Evolutionary conservation across 2,113 vertebrate genomes (phyloP), one percentile per base, ranked within the genome.

Genomic region (Mustelus asterias): DNA sequence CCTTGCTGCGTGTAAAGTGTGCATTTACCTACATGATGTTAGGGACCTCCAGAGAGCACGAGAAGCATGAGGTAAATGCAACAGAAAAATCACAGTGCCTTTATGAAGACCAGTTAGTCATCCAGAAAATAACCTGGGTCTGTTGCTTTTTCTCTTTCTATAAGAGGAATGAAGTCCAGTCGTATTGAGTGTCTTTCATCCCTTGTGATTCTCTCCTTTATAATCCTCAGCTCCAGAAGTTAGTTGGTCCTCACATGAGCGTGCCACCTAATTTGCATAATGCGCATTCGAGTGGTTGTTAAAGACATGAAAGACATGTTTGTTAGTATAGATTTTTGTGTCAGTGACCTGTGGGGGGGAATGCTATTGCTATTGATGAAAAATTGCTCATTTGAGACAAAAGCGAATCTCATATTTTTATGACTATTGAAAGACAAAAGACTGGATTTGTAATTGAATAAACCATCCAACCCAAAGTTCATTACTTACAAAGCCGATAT

Each of bases 271-370:
- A 48, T 94, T 65, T 65, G 16, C 29, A 24, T 89, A 58, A 89
- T 89, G 48, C 8, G 58, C 24, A 29, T 89, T 89, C 10, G 48
- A 89, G 58, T 63, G 14, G 54, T n/a, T 63, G 13, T 33, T 63
- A 63, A 92, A 60, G 58, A 29, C 58, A 92, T 14, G 5, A 92
- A n/a, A 92, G 18, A 41, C 37, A 13, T 29, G 86, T 92, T 92
- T 92, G 54, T 92, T 83, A 41, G 4, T 60, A 92, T 89, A 10
- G 88, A 60, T 92, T 92, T 92, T 63, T 33, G 88, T 92, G 88
- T 60, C 26, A 16, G 88, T 63, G 29, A 92, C 58, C 10, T 29
- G 48, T 60, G 11, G 8, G 48, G 48, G 48, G 48, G 86, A 89
- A 58, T 48, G 48, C 10, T 58, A 18, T n/a, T 63, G 80, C 5